A percentile compares a stretch with the other conserved stretches of the same genome.
Evolutionary conservation across 2,888 invertebrate genomes (phyloP).

Genomic region (Cheiracanthium punctorium): DNA sequence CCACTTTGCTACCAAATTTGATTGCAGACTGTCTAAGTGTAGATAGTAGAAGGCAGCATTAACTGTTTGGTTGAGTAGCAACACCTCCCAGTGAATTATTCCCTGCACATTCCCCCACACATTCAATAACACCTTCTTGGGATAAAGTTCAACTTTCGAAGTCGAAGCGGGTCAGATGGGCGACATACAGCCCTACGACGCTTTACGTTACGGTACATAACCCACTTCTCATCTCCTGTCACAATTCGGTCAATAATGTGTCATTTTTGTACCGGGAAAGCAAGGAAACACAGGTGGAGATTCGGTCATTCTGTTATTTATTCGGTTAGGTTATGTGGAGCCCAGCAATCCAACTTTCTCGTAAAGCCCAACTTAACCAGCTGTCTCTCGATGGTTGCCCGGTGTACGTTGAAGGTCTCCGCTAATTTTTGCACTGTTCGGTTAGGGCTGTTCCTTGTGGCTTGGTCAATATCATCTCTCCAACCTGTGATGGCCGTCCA

Average conservation of each 20-base stretch:
- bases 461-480: slow-evolving; percentile 4
- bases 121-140: no score
- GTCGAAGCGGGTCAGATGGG: background rate
- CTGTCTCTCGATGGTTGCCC: background rate
- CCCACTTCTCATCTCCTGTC: slow-evolving; percentile 11
- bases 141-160: background rate
- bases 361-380: no score
- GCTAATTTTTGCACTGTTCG: background rate
- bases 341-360: no score
- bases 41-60: no score
- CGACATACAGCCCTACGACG: background rate
- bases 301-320: no score
- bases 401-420: slow-evolving; percentile 15
- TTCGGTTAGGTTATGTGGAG: no score
- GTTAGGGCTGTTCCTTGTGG: background rate
- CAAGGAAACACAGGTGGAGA: no score
- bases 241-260: slow-evolving; percentile 3
- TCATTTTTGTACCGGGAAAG: background rate
- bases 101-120: no score
- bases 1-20: slow-evolving; percentile 7
- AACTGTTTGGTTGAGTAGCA: background rate
- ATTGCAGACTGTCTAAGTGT: background rate
- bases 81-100: no score
- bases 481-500: background rate
- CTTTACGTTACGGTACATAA: no score